Evolutionary conservation across 2,797 vertebrate genomes (phyloP), one percentile per base, ranked within the genome.

Genomic region (Arctocebus calabarensis): DNA sequence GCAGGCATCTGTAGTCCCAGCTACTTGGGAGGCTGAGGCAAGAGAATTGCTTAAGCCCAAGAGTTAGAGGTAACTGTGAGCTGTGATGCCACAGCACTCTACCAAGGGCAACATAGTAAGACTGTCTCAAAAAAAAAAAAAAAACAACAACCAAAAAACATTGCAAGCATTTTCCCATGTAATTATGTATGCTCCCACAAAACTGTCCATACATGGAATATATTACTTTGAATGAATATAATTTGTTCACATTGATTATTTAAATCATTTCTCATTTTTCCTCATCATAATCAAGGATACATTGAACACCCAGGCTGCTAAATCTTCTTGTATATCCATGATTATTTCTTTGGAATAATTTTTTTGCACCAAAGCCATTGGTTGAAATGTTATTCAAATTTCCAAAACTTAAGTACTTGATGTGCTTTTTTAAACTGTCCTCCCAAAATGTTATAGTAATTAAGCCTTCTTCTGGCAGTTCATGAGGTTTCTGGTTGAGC

Each of bases 261-360:
- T 62, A 55, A 45, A 14, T 84, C 32, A 8, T 61, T 43, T 70
- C 70, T 77, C 27, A 29, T 75, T 43, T 78, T 83, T 88, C 43
- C 66, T 88, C 23, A n/a, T 64, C 73, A n/a, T 37, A 64, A 84
- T 64, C 3, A 84, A 79, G 59, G 12, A 79, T 52, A 27, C 55
- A 62, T 61, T 37, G 34, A 88, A 74, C 10, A 48, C 12, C n/a
- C 45, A 93, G n/a, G 48, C 52, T 68, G 22, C 17, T 68, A 90
- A 68, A 55, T 66, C 25, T 66, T 70, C 23, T 7, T 75, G 55
- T 29, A 13, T 10, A 57, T 43, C 2, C 40, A 45, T 52, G 29
- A 48, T 68, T 40, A 66, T 74, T 85, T 93, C 37, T 40, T 85
- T 73, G 87, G 68, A 82, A 71, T 81, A 90, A 81, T 82, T 75